These are phyloP conservation scores for Pyxicephalus adspersus DNA, from an alignment of 2,113 vertebrate genomes.

Conservation along the genomic window DNA sequence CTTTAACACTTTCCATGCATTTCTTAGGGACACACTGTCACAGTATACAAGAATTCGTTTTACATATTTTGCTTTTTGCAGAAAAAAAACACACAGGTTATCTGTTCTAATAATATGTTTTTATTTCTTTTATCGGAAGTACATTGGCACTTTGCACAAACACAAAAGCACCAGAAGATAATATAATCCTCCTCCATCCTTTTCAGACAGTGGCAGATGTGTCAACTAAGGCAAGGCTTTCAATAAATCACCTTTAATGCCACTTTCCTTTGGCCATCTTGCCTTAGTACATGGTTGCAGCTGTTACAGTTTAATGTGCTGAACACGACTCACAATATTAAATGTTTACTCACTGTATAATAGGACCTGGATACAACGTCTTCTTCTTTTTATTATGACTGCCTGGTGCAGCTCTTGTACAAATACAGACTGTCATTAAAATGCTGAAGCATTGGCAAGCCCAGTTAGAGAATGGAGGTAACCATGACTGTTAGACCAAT, in stretches of 20 bases:
- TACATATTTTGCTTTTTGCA: too few species aligned
- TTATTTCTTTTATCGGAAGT: too few species aligned
- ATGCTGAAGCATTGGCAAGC: neutral
- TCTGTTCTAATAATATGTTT: too few species aligned
- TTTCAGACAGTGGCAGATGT: slow-evolving; percentile 22
- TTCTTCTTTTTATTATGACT: neutral
- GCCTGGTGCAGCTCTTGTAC: slow-evolving; percentile 4
- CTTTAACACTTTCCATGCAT: too few species aligned
- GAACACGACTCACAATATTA: slow-evolving; percentile 17
- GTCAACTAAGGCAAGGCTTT: slow-evolving; percentile 19
- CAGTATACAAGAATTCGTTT: too few species aligned
- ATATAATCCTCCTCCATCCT: slow-evolving; percentile 27
- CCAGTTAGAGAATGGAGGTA: neutral
- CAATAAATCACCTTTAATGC: slow-evolving; percentile 47
- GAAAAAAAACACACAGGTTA: too few species aligned
- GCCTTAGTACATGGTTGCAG: slow-evolving; percentile 25
- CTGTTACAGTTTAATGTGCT: slow-evolving; percentile 52
- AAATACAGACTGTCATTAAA: slow-evolving; percentile 13
- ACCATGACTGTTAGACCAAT: too few species aligned
- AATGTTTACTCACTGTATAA: slow-evolving; percentile 50
- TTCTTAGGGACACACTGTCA: too few species aligned
- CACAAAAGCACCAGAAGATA: slow-evolving; percentile 7
- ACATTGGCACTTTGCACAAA: neutral
- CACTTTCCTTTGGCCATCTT: slow-evolving; percentile 3
- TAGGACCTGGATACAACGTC: neutral